phyloP scores from a whole-genome alignment of 1,140 invertebrate genomes.

The Chironomus striatipennis region DNA sequence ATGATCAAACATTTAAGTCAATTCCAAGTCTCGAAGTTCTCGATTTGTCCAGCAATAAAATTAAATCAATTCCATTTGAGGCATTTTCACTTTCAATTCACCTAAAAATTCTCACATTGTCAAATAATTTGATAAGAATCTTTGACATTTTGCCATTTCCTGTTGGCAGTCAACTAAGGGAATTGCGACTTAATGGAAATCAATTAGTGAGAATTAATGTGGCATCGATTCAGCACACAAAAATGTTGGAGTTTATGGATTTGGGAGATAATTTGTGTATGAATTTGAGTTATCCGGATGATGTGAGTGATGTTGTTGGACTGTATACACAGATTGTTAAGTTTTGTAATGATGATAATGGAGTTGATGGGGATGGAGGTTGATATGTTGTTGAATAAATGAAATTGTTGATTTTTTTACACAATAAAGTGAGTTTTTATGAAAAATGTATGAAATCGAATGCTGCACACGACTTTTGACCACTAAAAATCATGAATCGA shows the following conservation, averaged over 20 bases:
- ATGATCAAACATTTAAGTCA: neutral
- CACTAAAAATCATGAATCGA: too few species aligned
- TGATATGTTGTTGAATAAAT: neutral
- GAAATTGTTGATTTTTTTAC: too few species aligned
- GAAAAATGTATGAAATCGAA: too few species aligned
- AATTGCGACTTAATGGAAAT: constrained; percentile 8
- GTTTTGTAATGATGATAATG: neutral
- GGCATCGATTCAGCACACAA: neutral
- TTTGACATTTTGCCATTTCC: constrained; percentile 8
- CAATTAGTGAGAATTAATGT: neutral
- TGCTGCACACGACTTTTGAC: too few species aligned
- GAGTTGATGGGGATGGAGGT: neutral
- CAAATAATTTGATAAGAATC: constrained; percentile 9
- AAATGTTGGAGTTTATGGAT: neutral
- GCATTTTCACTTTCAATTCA: neutral
- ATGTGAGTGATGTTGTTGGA: neutral
- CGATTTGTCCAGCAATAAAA: neutral
- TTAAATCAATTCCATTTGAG: neutral
- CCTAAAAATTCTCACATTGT: neutral
- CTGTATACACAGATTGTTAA: neutral
- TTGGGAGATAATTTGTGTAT: neutral
- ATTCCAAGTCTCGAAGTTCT: neutral
- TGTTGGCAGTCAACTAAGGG: neutral
- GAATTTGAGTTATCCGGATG: neutral
- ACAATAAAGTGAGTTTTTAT: too few species aligned